Conservation (phyloP, 2,797 vertebrate species). For the Podargus strigoides region DNA sequence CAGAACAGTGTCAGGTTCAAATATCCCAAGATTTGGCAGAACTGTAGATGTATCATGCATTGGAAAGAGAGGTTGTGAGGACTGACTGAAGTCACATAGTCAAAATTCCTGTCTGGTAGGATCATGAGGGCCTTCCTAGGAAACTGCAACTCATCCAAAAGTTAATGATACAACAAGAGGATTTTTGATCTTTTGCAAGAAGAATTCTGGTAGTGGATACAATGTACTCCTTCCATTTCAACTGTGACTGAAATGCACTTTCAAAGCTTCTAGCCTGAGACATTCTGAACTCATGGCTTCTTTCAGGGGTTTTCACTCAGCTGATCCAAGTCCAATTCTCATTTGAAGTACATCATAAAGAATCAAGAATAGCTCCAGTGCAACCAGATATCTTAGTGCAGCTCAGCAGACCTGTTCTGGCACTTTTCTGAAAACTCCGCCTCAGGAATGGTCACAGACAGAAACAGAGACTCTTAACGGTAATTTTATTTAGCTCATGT, state of each 20-base stretch:
- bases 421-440: background rate
- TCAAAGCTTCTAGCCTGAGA: background rate
- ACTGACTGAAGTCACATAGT: background rate
- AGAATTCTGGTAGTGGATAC: background rate
- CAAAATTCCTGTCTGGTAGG: background rate
- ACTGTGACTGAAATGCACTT: background rate
- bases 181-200: background rate
- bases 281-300: background rate
- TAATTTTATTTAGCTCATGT: background rate
- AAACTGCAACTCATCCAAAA: background rate
- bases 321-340: background rate
- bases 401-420: background rate
- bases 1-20: background rate
- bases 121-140: background rate
- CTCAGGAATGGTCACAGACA: background rate
- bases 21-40: background rate
- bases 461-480: fast-evolving
- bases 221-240: background rate
- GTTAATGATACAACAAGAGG: background rate
- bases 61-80: background rate
- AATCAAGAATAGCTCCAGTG: background rate
- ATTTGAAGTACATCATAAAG: background rate
- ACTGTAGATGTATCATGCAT: background rate
- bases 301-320: background rate
- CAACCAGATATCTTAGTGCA: background rate